Evolutionary conservation across 2,113 vertebrate species (phyloP).

Genomic region (Gorsachius goisagi): DNA sequence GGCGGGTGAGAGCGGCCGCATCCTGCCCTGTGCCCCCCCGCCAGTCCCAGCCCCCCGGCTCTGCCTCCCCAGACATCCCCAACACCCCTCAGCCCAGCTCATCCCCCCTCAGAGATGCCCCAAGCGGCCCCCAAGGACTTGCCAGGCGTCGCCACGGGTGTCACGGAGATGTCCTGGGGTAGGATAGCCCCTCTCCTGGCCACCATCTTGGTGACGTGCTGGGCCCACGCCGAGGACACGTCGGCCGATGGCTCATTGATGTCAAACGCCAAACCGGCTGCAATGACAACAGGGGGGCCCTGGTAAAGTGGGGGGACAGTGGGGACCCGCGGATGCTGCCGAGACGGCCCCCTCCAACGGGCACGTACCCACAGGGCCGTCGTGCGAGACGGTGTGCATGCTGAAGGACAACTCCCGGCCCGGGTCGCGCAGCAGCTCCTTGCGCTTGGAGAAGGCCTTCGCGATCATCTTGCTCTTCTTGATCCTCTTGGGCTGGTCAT

Average conservation of each 20-base stretch:
- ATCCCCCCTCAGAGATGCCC: no score
- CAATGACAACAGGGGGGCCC: background rate
- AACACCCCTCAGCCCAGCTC: background rate
- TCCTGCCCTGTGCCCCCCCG: fast-evolving
- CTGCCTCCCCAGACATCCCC: background rate
- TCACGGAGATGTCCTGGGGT: slow-evolving; percentile 94
- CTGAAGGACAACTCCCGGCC: slow-evolving; percentile 95
- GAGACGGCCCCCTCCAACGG: fast-evolving
- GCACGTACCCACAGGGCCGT: slow-evolving; percentile 88
- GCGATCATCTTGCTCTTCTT: slow-evolving; percentile 99
- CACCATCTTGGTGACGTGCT: slow-evolving; percentile 98
- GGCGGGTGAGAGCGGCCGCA: fast-evolving
- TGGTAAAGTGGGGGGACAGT: fast-evolving
- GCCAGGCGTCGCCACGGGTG: slow-evolving; percentile 91
- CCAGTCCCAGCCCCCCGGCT: fast-evolving
- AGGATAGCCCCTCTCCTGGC: slow-evolving; percentile 95
- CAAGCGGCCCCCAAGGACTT: background rate
- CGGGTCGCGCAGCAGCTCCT: slow-evolving; percentile 92
- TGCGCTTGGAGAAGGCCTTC: slow-evolving; percentile 94
- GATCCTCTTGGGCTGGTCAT: slow-evolving; percentile 94
- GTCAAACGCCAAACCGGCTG: slow-evolving; percentile 93
- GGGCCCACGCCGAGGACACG: slow-evolving; percentile 94
- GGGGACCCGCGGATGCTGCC: fast-evolving
- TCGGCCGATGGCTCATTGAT: slow-evolving; percentile 92
- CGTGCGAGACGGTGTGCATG: slow-evolving; percentile 94